Evolutionary conservation across 2,113 vertebrate genomes (phyloP).

Genomic region (Calidris pygmaea): DNA sequence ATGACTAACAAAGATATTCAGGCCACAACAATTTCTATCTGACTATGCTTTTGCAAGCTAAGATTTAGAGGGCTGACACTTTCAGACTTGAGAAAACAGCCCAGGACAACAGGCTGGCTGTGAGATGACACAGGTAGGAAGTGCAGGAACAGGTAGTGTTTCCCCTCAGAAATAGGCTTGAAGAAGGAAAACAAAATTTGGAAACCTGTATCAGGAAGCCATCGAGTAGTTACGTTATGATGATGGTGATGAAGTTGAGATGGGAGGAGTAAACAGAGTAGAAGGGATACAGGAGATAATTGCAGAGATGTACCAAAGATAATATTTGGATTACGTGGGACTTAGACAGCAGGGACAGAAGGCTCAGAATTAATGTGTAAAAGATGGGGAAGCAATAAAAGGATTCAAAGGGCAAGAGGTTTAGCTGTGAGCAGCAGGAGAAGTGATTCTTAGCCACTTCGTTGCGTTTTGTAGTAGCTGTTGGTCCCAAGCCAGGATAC

Average conservation of each 20-base stretch:
- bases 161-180: neutral
- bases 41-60: neutral
- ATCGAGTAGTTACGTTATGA: neutral
- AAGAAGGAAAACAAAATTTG: neutral
- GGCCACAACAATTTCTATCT: neutral
- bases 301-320: neutral
- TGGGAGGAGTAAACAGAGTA: neutral
- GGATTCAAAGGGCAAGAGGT: conserved; percentile 5
- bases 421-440: neutral
- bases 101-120: neutral
- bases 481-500: neutral
- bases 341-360: neutral
- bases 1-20: conserved; percentile 8
- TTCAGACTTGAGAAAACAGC: neutral
- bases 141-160: neutral
- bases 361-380: neutral
- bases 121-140: neutral
- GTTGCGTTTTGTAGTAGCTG: neutral
- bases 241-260: neutral
- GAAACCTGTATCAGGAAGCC: neutral
- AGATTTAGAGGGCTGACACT: neutral
- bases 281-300: neutral
- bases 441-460: neutral
- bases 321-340: neutral
- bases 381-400: neutral